Evolutionary conservation across 1,140 invertebrate species (phyloP), one percentile per base, ranked within the genome.

Genomic region (Bombyx mandarina): DNA sequence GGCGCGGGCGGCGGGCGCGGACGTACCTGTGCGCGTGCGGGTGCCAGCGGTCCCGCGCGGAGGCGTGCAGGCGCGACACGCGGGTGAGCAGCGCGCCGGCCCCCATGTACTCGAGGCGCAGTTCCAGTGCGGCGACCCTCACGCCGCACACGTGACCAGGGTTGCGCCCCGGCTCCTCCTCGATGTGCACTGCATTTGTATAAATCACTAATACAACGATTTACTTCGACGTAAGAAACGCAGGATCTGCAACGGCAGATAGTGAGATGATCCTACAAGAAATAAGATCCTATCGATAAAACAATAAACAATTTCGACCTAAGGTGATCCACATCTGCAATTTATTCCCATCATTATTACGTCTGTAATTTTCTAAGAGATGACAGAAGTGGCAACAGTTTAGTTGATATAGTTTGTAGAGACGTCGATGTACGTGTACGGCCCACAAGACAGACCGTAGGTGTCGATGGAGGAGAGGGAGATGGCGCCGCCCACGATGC

Each of bases 61-160:
- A 93, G 2, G 96, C 93, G 26, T 92, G 92, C 46, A 98, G 91
- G 18, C 92, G 91, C 60, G 94, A 97, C 4, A 98, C 94, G 53
- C 97, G 87, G 1, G 93, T 93, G 94, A 99, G 97, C 48, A 99
- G 88, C 46, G 97, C 96, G 6, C 95, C 95, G 7, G 95, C 96
- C 55, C 97, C 97, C 97, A 99, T 99, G 83, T 99, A 99, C 88
- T 99, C 98, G 26, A 99, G 84, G 18, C 96, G 90, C 58, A 96
- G 90, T 81, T 99, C 97, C 7, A 98, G 80, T 1, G 96, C 95
- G 71, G 93, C 92, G 50, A 98, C 89, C 75, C 93, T 93, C 51
- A 98, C 77, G n/a, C 95, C 94, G 45, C 96, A 89, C 51, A 92
- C 94, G 85, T 99, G 97, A 71, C 96, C 94, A 1, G 96, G 97